Base-by-base conservation (phyloP, 2,888 invertebrate genomes). In the Dicranocentrus wangi region DNA sequence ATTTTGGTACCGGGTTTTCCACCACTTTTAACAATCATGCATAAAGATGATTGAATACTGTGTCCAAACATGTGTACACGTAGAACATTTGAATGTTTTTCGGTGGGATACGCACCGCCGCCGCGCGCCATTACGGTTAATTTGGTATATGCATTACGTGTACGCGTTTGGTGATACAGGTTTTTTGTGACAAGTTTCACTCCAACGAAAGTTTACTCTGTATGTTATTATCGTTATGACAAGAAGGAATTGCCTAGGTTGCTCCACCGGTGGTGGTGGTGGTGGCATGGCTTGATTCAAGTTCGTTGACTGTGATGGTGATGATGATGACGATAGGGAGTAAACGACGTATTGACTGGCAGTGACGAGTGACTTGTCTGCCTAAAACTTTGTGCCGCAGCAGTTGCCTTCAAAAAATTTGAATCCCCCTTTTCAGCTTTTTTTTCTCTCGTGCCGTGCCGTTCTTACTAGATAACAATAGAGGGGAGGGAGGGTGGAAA, bases 191-290 rank as follows among this genome's bases (percentile, higher is more conserved):
- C 32, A 51, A n/a, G n/a, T n/a, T n/a, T n/a, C n/a, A n/a, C n/a
- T n/a, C n/a, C n/a, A n/a, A n/a, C n/a, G n/a, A 70, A 78, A 78
- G 32, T 78, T 78, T 70, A 27, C 53, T n/a, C n/a, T 43, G 32
- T 17, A 53, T 53, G 70, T 43, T 39, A 70, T 78, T 70, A 78
- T 63, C 42, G 53, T 78, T 69, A 63, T 70, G 77, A 77, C 78
- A 78, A 63, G 78, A 42, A 63, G 19, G 55, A 78, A 70, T 70
- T 70, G 69, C 53, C 68, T 66, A 15, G 42, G 63, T 42, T 63
- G 63, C 42, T 39, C 17, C 51, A 23, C 68, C 27, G 10, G 17
- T 13, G 27, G 21, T 39, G 63, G 25, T 2, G 42, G 17, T 10
- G 13, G 32, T n/a, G 47, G 15, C 47, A 47, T n/a, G 5, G 47